phyloP scores from a whole-genome alignment of 2,888 invertebrate species.

The Cantharis rustica region DNA sequence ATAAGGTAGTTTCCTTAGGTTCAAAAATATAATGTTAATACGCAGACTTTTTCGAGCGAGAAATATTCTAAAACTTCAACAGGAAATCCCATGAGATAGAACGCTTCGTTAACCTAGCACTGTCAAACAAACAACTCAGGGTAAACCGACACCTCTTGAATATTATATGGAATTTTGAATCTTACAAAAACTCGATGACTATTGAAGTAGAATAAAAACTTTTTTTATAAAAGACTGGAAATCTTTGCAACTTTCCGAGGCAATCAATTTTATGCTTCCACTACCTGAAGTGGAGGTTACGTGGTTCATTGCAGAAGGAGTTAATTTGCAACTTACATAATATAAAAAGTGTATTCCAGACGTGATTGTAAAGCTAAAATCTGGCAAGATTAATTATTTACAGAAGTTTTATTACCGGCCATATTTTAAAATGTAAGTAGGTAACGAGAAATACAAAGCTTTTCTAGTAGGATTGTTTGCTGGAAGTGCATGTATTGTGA shows the following conservation, averaged over 20 bases:
- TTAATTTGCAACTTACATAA: not conserved
- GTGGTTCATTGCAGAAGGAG: not conserved
- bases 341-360: not conserved
- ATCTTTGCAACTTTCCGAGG: not conserved
- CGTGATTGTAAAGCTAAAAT: not conserved
- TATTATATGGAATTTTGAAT: conserved; percentile 36
- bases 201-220: conserved; percentile 26
- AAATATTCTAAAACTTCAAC: conserved; percentile 41
- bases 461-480: not conserved
- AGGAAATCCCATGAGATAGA: conserved; percentile 47
- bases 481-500: not conserved
- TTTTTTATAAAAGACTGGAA: conserved; percentile 4
- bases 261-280: not conserved
- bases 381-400: not conserved
- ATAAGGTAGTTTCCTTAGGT: conserved; percentile 4
- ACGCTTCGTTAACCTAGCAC: conserved; percentile 49
- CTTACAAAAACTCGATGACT: conserved; percentile 20
- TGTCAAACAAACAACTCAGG: conserved; percentile 49
- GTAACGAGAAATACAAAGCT: not conserved
- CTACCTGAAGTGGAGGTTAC: not conserved
- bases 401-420: not conserved
- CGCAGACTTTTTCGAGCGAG: conserved; percentile 42
- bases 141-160: conserved; percentile 45
- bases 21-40: conserved; percentile 26
- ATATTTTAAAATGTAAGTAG: not conserved